Base-by-base conservation (phyloP, 2,888 invertebrate genomes). In the Diploptera punctata region DNA sequence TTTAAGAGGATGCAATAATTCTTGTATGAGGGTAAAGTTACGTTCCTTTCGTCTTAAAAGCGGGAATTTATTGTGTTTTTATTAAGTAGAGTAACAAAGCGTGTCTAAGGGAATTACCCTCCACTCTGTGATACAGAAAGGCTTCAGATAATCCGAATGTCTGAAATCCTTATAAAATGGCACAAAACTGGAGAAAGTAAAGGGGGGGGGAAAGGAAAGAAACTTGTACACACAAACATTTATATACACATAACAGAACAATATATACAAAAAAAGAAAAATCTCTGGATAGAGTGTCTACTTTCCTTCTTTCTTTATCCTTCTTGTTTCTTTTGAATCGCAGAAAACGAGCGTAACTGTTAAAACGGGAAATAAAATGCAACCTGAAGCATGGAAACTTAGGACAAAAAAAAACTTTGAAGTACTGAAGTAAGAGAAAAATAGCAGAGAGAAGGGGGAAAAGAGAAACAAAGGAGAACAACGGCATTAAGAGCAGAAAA, bases 141-240 rank as follows among this genome's bases (percentile, higher is more conserved):
- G n/a, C 57, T 57, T 31, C 26, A 57, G 57, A 57, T 31, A 57
- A 57, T 57, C 57, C 57, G 5, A 57, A 31, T 9, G n/a, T 16
- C 47, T 44, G 65, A 65, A 65, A 65, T 65, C 65, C 43, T 65
- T 65, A 65, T 65, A 65, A 65, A 47, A 65, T 26, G 43, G 65
- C n/a, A 44, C 2, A 21, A 18, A 57, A 57, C 57, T 57, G 29
- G 29, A 57, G 29, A n/a, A 29, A 29, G 33, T 5, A 33, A n/a
- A n/a, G n/a, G n/a, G n/a, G n/a, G 13, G 52, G 3, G 47, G 24
- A 10, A 52, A 21, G n/a, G 26, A 54, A 26, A 10, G 5, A 33
- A 54, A 57, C 24, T 57, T 57, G 26, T 57, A 57, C 31, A 57
- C 57, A 57, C 29, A 57, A 1, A 52, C 52, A 52, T 52, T 52